A percentile compares a stretch with the other conserved stretches of the same genome.
phyloP scores from a whole-genome alignment of 2,113 vertebrate genomes.

The Nerophis lumbriciformis region DNA sequence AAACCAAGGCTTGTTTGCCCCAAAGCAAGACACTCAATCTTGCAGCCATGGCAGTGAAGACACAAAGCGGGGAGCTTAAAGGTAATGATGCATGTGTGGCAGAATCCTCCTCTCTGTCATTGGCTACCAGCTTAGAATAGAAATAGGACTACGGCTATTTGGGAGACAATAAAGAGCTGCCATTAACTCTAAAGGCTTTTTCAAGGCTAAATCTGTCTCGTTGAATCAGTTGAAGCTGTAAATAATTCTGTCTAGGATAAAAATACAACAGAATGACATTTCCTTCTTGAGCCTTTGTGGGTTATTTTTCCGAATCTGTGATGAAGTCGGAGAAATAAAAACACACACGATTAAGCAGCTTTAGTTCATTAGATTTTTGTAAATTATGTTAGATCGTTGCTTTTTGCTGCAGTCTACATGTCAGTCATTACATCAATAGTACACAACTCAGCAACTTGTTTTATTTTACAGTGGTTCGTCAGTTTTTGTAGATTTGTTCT shows the following conservation, averaged over 20 bases:
- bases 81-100: background rate
- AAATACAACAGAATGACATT: background rate
- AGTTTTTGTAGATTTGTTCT: no score
- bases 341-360: background rate
- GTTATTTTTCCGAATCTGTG: background rate
- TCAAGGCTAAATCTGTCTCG: conserved; percentile 19
- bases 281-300: background rate
- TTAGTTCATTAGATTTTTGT: background rate
- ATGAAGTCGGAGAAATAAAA: background rate
- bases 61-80: background rate
- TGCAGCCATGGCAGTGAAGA: background rate
- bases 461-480: no score
- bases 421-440: no score
- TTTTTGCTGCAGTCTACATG: no score
- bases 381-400: no score
- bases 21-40: background rate
- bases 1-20: background rate
- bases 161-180: conserved; percentile 11
- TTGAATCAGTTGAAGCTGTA: background rate
- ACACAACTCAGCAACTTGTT: no score
- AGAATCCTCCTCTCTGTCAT: conserved; percentile 8
- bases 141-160: background rate
- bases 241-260: background rate
- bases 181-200: conserved; percentile 10
- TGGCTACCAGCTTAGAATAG: background rate